These are phyloP conservation scores for Halichoerus grypus DNA, from an alignment of 2,113 vertebrate species.

Conservation along the genomic window DNA sequence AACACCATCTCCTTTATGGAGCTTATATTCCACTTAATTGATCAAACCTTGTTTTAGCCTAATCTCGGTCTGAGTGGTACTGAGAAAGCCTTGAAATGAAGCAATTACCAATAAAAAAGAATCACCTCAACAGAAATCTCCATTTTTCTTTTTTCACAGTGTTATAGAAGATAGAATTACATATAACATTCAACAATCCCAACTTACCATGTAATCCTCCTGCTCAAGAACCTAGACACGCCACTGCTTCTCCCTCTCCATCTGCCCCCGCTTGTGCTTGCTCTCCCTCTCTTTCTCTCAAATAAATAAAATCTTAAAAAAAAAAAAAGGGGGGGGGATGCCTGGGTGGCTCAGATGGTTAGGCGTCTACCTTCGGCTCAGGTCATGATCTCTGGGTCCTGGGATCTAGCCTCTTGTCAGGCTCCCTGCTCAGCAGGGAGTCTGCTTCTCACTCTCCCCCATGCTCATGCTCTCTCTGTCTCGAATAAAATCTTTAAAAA, in stretches of 20 bases:
- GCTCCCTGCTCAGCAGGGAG: too few relatives aligned
- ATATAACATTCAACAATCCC: neutral
- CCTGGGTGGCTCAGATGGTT: too few relatives aligned
- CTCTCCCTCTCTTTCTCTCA: neutral
- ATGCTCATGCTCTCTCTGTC: too few relatives aligned
- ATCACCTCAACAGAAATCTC: neutral
- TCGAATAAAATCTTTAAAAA: neutral
- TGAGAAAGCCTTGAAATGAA: conserved; percentile 20
- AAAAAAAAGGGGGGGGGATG: too few relatives aligned
- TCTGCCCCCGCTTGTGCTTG: neutral
- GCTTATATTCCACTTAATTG: neutral
- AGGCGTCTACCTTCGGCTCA: too few relatives aligned
- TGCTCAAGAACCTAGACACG: neutral
- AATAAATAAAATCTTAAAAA: neutral
- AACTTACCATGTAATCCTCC: neutral
- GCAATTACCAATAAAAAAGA: conserved; percentile 7
- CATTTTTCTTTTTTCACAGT: neutral
- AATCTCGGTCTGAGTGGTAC: neutral
- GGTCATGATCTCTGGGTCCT: too few relatives aligned
- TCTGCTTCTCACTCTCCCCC: too few relatives aligned
- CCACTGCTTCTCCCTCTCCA: neutral
- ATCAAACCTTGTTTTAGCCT: neutral
- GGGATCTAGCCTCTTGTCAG: too few relatives aligned
- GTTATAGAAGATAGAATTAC: neutral
- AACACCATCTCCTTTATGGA: neutral